These are phyloP conservation scores for Trachelus stipa DNA, from an alignment of 2,888 invertebrate species.

Conservation along the genomic window DNA sequence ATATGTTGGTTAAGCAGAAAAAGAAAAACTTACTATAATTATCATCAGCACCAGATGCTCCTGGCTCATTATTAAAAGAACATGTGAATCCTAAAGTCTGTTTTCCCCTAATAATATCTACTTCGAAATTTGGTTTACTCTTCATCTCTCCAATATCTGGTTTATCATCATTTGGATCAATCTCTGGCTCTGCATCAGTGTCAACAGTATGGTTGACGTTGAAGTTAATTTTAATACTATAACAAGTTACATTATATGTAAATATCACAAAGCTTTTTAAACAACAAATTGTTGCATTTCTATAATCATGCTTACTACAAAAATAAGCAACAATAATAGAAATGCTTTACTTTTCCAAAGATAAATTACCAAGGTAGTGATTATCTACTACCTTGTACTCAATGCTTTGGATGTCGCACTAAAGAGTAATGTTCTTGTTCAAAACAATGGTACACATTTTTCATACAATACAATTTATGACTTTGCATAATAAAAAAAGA, in stretches of 20 bases:
- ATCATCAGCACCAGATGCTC: conserved; percentile 74
- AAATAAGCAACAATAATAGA: conserved; percentile 2
- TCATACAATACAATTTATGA: neutral
- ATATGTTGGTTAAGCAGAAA: conserved; percentile 1
- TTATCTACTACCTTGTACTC: conserved; percentile 17
- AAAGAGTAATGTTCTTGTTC: neutral
- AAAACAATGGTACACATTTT: neutral
- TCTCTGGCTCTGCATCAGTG: conserved; percentile 76
- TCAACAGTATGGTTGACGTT: conserved; percentile 97
- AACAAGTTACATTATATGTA: conserved; percentile 36
- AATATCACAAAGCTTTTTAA: neutral
- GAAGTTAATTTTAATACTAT: conserved; percentile 81
- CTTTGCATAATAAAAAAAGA: neutral
- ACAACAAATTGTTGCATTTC: conserved; percentile 2
- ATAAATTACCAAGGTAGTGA: conserved; percentile 41
- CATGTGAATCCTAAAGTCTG: conserved; percentile 88
- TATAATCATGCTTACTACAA: conserved; percentile 1
- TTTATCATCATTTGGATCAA: conserved; percentile 75
- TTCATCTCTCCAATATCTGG: conserved; percentile 85
- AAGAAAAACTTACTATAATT: conserved; percentile 74
- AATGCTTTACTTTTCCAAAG: conserved; percentile 4
- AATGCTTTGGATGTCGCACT: conserved; percentile 18
- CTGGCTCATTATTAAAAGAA: conserved; percentile 77
- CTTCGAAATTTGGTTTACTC: conserved; percentile 91
- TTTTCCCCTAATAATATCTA: conserved; percentile 84